A percentile compares a stretch with the other conserved stretches of the same genome.
These are phyloP conservation scores for Leptodactylus fuscus DNA, from an alignment of 2,113 vertebrate species.

Conservation along the genomic window DNA sequence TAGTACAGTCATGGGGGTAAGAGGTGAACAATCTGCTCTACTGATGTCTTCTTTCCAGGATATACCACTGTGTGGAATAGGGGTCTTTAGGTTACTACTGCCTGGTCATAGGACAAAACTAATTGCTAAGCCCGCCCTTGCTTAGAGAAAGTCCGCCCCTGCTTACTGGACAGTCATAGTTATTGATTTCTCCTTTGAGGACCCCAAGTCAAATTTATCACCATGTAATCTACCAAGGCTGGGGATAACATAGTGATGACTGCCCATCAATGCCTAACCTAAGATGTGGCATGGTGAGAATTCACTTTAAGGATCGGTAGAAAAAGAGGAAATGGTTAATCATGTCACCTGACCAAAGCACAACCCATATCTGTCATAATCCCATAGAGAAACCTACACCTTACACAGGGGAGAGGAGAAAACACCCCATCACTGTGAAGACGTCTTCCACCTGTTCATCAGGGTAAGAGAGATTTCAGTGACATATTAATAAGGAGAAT, in stretches of 20 bases:
- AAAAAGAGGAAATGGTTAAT: no score
- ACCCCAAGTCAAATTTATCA: not conserved
- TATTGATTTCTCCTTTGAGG: not conserved
- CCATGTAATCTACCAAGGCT: no score
- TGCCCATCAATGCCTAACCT: no score
- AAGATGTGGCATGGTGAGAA: no score
- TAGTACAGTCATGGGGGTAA: no score
- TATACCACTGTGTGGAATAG: no score
- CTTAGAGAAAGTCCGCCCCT: not conserved
- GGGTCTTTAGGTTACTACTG: no score
- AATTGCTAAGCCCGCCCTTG: not conserved
- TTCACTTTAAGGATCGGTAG: no score
- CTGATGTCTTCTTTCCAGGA: not conserved
- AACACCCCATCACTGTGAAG: not conserved
- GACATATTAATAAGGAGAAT: conserved; percentile 31
- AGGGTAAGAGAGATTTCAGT: not conserved
- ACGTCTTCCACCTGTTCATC: not conserved
- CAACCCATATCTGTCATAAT: not conserved
- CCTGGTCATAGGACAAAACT: not conserved
- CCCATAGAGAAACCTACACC: not conserved
- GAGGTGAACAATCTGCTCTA: not conserved
- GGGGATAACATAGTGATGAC: no score
- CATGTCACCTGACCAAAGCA: no score
- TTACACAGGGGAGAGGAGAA: not conserved
- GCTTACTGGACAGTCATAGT: no score